These are phyloP conservation scores for Hypselothyrea guttata DNA, from an alignment of 2,888 invertebrate species.

Conservation along the genomic window DNA sequence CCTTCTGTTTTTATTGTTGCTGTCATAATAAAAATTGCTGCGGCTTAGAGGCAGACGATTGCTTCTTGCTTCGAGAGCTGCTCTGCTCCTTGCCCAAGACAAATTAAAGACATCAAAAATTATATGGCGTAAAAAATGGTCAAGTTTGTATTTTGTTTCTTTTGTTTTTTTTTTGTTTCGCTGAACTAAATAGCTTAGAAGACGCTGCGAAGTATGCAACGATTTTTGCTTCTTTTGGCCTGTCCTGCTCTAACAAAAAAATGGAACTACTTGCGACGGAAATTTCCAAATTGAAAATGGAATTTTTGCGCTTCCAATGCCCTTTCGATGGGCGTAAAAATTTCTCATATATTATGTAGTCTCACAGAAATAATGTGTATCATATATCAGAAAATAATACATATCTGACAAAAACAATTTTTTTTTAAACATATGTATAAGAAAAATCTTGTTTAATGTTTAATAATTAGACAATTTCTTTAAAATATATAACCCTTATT, in stretches of 20 bases:
- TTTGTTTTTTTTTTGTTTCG: conserved; percentile 12
- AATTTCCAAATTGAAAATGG: conserved; percentile 73
- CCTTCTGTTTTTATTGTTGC: conserved; percentile 57
- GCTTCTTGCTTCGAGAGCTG: conserved; percentile 5
- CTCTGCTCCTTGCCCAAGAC: conserved; percentile 52
- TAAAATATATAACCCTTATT: no score
- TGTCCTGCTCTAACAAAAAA: conserved; percentile 2
- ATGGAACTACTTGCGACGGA: conserved; percentile 54
- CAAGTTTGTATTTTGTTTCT: conserved; percentile 12
- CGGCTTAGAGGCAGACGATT: conserved; percentile 52
- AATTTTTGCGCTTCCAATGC: conserved; percentile 35
- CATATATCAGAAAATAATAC: no score
- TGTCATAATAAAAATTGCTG: conserved; percentile 76
- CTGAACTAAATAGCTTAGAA: conserved; percentile 31
- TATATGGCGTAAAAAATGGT: conserved; percentile 76
- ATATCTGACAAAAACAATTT: no score
- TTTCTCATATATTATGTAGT: no score
- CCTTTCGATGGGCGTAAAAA: no score
- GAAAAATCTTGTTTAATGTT: no score
- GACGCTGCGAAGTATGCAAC: conserved; percentile 51
- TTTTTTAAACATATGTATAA: no score
- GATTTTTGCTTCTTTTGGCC: conserved; percentile 5
- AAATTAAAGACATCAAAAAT: conserved; percentile 78
- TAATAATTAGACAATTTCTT: no score
- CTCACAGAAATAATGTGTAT: no score